Percentiles rank a stretch among this genome's conserved stretches.
Conservation (phyloP, 2,113 vertebrate genomes). For the Phylloscopus whistleri region DNA sequence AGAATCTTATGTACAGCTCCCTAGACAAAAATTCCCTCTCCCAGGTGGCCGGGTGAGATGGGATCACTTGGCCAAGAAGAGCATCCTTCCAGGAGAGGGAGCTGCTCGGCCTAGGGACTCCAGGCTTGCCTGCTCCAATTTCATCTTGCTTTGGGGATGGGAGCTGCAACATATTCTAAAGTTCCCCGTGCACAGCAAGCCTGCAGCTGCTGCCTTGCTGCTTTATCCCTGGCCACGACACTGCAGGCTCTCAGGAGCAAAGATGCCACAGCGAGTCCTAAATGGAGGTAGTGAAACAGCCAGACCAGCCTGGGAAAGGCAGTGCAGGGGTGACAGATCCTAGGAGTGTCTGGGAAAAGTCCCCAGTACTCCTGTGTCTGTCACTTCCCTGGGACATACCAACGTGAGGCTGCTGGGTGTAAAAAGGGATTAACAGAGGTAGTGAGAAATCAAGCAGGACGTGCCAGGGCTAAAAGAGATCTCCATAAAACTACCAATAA, state of each 20-base stretch:
- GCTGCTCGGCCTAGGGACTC: not conserved
- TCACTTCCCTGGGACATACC: not conserved
- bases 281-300: not conserved
- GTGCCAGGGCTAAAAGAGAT: not conserved
- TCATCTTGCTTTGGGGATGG: not conserved
- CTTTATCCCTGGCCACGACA: fast-evolving
- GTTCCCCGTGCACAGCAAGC: not conserved
- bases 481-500: not conserved
- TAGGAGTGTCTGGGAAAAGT: not conserved
- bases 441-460: not conserved
- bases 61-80: not conserved
- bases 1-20: not conserved
- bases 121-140: not conserved
- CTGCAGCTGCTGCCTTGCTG: not conserved
- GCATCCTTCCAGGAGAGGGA: constrained; percentile 38
- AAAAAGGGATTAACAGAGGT: not conserved
- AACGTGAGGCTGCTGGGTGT: not conserved
- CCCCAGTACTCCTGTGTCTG: fast-evolving
- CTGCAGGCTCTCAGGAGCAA: not conserved
- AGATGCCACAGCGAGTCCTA: fast-evolving
- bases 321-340: not conserved
- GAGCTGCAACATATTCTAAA: not conserved
- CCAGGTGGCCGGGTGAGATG: not conserved
- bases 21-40: not conserved
- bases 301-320: not conserved